Percentiles rank a stretch among this genome's conserved stretches.
Conservation (phyloP, 2,888 invertebrate genomes). For the Dryobota labecula region DNA sequence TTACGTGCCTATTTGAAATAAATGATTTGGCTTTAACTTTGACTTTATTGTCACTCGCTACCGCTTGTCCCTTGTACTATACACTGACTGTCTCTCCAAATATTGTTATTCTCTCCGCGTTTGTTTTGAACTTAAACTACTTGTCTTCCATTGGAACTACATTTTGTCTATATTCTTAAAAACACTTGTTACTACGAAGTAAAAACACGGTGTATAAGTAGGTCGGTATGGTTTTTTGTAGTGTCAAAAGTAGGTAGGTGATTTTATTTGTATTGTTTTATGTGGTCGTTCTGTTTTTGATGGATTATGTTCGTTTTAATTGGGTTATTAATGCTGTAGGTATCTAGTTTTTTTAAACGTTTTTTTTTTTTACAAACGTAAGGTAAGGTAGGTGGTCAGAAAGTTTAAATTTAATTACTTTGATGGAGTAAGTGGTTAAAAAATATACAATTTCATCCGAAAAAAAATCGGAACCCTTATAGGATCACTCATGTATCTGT, state of each 20-base stretch:
- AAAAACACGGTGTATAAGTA: conserved; percentile 1
- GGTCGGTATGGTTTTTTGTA: background rate
- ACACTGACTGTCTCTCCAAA: background rate
- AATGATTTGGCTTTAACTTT: too few relatives aligned
- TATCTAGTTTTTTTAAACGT: too few relatives aligned
- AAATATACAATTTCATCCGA: too few relatives aligned
- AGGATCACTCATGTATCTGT: too few relatives aligned
- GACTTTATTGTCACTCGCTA: too few relatives aligned
- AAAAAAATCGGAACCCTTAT: too few relatives aligned
- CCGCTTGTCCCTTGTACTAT: background rate
- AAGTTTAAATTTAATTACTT: too few relatives aligned
- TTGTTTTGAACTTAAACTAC: conserved; percentile 49
- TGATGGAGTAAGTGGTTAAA: too few relatives aligned
- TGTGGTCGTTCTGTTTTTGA: background rate
- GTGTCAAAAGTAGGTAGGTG: background rate
- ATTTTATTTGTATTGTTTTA: background rate
- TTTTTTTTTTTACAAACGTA: too few relatives aligned
- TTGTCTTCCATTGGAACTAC: conserved; percentile 44
- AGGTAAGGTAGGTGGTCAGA: too few relatives aligned
- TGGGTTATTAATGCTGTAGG: too few relatives aligned
- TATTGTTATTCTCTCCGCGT: conserved; percentile 39
- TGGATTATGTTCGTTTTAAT: conserved; percentile 7
- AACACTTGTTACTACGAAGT: conserved; percentile 7
- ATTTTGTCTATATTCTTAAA: conserved; percentile 25
- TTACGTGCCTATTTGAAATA: too few relatives aligned